A percentile compares a stretch with the other conserved stretches of the same genome.
These are phyloP conservation scores for Luscinia megarhynchos DNA, from an alignment of 2,797 vertebrate species.

Conservation along the genomic window DNA sequence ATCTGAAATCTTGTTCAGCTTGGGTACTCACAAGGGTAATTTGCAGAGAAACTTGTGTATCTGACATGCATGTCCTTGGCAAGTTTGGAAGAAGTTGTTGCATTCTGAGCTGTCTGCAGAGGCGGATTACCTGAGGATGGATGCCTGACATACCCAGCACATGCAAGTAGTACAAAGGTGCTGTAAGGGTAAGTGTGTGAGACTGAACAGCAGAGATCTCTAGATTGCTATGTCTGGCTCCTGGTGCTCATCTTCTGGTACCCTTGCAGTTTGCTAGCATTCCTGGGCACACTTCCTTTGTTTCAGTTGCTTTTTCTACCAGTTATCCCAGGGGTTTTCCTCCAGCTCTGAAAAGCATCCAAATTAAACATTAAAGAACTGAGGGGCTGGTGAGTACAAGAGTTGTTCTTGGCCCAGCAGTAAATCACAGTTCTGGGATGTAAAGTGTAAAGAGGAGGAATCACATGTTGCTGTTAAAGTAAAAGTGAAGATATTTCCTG, in stretches of 20 bases:
- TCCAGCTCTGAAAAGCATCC: neutral
- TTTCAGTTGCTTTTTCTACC: neutral
- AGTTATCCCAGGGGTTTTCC: neutral
- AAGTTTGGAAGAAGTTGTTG: neutral
- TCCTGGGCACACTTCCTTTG: neutral
- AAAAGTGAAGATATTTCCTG: neutral
- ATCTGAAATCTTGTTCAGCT: neutral
- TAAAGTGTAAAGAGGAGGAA: neutral
- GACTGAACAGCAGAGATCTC: neutral
- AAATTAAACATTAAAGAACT: neutral
- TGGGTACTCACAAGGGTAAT: neutral
- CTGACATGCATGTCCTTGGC: fast-evolving
- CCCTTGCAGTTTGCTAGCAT: neutral
- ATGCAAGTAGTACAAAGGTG: neutral
- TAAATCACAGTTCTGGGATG: neutral
- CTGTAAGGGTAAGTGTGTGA: fast-evolving
- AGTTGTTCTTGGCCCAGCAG: neutral
- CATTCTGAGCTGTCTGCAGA: neutral
- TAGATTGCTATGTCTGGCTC: neutral
- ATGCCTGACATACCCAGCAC: neutral
- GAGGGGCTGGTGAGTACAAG: neutral
- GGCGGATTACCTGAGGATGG: neutral
- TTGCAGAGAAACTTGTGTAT: neutral
- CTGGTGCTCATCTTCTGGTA: neutral
- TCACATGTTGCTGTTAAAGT: neutral